A percentile compares a stretch with the other conserved stretches of the same genome.
phyloP scores from a whole-genome alignment of 2,888 invertebrate species.

The Globia sparganii region DNA sequence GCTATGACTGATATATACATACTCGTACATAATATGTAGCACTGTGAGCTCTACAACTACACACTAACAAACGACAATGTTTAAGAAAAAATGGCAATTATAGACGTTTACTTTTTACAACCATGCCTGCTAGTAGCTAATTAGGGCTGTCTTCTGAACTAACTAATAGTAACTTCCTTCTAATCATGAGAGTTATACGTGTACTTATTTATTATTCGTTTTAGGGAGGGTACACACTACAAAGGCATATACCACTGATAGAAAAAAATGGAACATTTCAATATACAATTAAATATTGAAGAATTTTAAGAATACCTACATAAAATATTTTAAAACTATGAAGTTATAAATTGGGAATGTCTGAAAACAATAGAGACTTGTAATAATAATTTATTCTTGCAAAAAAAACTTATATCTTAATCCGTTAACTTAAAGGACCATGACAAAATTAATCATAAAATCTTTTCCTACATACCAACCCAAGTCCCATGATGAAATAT shows the following conservation, averaged over 20 bases:
- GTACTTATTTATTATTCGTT: neutral
- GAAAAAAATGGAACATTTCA: neutral
- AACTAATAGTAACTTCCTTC: neutral
- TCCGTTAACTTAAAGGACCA: no score
- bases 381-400: neutral
- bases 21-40: no score
- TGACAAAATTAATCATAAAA: neutral
- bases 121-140: conserved; percentile 13
- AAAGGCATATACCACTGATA: neutral
- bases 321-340: neutral
- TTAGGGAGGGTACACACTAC: neutral
- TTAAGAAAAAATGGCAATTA: conserved; percentile 45
- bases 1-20: conserved; percentile 8
- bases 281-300: neutral
- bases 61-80: conserved; percentile 39
- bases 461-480: neutral
- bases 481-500: neutral
- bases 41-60: conserved; percentile 17
- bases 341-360: neutral
- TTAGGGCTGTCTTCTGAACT: conserved; percentile 26
- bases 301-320: neutral
- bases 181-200: neutral
- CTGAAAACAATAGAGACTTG: neutral
- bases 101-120: conserved; percentile 39
- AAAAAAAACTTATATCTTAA: neutral